Base-by-base conservation (phyloP, 2,113 vertebrate species). In the Himantopus leucocephalus region DNA sequence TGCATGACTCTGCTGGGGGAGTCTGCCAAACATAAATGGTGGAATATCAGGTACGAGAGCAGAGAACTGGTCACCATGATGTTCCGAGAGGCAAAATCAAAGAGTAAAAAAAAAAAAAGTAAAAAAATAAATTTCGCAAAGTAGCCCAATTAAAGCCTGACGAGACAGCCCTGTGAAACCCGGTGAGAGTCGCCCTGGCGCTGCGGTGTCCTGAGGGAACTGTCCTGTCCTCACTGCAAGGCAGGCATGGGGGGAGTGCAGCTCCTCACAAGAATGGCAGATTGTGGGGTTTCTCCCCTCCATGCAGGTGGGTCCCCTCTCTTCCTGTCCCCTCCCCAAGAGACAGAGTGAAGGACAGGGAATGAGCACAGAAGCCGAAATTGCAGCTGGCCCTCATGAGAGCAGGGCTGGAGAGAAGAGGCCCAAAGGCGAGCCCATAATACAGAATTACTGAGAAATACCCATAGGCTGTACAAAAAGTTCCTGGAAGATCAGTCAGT, bases 101-200 rank as follows among this genome's bases (percentile, higher is more conserved):
- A 72, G 27, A 52, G 8, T 16, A 32, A 75, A 48, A 80, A 24
- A 34, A 34, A 37, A 75, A 79, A 72, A 23, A 47, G 8, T 16
- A 32, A 75, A 48, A 80, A 24, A 34, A 29, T 2, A 26, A 62
- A 39, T 7, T 30, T 37, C 47, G 14, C 26, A 43, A 67, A 76
- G 35, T 21, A 62, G 20, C 13, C 20, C 27, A 58, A 2, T 63
- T 79, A 67, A 60, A 56, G 10, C 37, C 6, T 1, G 21, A 24
- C 8, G 7, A 20, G 12, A 43, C 4, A 37, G 22, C 3, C 53
- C 52, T 0, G 0, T 26, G 19, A 62, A 81, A 17, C 9, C 10
- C 4, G 7, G 4, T 63, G 55, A 53, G 39, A 77, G 32, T 22
- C 10, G 6, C 24, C 34, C 52, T 5, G 9, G 6, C 2, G 6